A percentile compares a stretch with the other conserved stretches of the same genome.
phyloP scores from a whole-genome alignment of 1,140 invertebrate species.

The Delia radicum region DNA sequence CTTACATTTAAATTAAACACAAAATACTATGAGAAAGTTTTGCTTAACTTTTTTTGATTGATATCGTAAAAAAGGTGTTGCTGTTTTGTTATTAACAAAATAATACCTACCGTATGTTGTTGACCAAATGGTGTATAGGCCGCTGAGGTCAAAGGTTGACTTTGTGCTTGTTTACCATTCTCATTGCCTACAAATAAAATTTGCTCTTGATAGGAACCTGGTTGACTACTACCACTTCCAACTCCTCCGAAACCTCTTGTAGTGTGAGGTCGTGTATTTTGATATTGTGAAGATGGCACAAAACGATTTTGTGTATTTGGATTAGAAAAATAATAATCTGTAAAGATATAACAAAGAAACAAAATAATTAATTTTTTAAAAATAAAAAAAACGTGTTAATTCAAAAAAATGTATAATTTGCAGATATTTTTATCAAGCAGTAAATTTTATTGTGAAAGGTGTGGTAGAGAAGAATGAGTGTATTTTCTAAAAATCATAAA shows the following conservation, averaged over 20 bases:
- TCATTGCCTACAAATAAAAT: conserved; percentile 50
- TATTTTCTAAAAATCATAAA: too few relatives aligned
- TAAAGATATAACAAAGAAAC: conserved; percentile 25
- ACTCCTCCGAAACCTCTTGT: conserved; percentile 28
- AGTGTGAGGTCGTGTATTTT: conserved; percentile 30
- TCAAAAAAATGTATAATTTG: too few relatives aligned
- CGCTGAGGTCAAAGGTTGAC: conserved; percentile 30
- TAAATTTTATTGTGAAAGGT: too few relatives aligned
- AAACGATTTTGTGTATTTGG: conserved; percentile 44
- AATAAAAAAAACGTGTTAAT: too few relatives aligned
- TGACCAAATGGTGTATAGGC: conserved; percentile 41
- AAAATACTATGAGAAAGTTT: too few relatives aligned
- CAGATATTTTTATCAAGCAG: too few relatives aligned
- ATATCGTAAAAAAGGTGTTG: background rate
- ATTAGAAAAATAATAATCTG: conserved; percentile 46
- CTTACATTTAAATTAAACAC: too few relatives aligned
- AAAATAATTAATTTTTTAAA: conserved; percentile 12
- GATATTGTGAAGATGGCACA: conserved; percentile 44
- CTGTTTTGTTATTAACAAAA: background rate
- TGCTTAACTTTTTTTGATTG: background rate
- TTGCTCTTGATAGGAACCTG: conserved; percentile 52
- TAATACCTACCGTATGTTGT: conserved; percentile 45
- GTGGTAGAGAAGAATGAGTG: too few relatives aligned
- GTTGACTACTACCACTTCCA: conserved; percentile 35
- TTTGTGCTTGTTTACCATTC: conserved; percentile 29